phyloP scores from a whole-genome alignment of 2,797 vertebrate species.

The Liparis tanakae region DNA sequence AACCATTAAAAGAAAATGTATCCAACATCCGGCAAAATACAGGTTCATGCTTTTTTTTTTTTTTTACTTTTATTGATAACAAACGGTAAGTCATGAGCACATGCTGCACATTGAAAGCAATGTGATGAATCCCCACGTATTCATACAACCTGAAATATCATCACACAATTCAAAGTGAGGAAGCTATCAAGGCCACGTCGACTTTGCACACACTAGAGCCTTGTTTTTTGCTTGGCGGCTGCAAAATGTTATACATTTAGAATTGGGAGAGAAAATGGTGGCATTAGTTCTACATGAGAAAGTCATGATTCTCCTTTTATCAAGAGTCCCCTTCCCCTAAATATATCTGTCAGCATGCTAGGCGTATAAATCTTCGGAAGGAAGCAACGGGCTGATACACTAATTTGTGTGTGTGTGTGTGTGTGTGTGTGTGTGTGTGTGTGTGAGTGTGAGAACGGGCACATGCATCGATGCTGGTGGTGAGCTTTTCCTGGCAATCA shows the following conservation, averaged over 20 bases:
- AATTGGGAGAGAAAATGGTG: not conserved
- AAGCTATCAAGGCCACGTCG: not conserved
- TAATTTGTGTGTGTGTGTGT: constrained; percentile 48
- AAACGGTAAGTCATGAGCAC: not conserved
- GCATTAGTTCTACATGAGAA: not conserved
- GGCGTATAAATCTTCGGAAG: constrained; percentile 47
- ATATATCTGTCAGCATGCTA: constrained; percentile 47
- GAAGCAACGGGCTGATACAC: constrained; percentile 49
- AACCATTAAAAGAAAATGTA: constrained; percentile 6
- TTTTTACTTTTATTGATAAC: not conserved
- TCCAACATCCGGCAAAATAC: not conserved
- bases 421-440: constrained; percentile 28
- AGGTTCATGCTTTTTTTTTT: constrained; percentile 4
- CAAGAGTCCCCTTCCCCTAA: constrained; percentile 13
- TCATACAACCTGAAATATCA: not conserved
- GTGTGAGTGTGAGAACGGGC: not conserved
- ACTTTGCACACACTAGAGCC: not conserved
- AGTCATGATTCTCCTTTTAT: not conserved
- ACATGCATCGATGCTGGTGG: constrained; percentile 21
- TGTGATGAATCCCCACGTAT: not conserved
- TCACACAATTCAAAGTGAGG: not conserved
- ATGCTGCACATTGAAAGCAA: not conserved
- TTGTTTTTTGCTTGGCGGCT: not conserved
- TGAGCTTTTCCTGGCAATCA: constrained; percentile 68
- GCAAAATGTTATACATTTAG: not conserved